phyloP scores from a whole-genome alignment of 2,888 invertebrate species.

The Agrypnus murinus region DNA sequence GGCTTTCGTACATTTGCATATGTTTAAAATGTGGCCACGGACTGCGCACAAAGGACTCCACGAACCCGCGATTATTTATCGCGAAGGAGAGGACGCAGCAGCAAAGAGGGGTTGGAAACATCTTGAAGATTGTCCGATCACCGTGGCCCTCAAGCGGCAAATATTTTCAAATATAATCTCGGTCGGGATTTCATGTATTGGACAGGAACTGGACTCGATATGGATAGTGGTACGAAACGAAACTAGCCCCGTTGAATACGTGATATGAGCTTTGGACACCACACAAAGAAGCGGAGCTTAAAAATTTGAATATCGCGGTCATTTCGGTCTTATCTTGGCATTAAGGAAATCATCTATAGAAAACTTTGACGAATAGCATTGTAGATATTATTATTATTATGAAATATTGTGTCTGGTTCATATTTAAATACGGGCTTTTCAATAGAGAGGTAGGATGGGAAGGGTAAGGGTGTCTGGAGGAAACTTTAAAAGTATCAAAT shows the following conservation, averaged over 20 bases:
- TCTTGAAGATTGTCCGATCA: constrained; percentile 55
- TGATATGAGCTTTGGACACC: constrained; percentile 67
- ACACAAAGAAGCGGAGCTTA: constrained; percentile 70
- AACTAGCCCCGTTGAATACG: constrained; percentile 67
- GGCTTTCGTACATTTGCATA: constrained; percentile 70
- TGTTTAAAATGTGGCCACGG: constrained; percentile 71
- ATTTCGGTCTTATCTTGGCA: constrained; percentile 70
- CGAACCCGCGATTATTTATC: constrained; percentile 71
- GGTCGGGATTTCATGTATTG: neutral
- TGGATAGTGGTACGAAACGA: constrained; percentile 59
- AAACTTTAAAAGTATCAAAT: too few relatives aligned
- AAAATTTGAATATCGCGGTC: constrained; percentile 73
- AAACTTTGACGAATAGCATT: constrained; percentile 67
- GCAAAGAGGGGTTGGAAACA: constrained; percentile 60
- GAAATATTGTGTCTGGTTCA: constrained; percentile 38
- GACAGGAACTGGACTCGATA: constrained; percentile 34
- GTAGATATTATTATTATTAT: constrained; percentile 48
- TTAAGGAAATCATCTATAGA: constrained; percentile 70
- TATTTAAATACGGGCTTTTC: constrained; percentile 26
- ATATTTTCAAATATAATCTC: constrained; percentile 29
- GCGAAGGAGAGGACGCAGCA: constrained; percentile 61
- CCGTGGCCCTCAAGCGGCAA: constrained; percentile 47
- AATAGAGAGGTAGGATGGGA: too few relatives aligned
- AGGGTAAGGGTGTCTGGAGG: too few relatives aligned
- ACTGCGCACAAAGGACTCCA: constrained; percentile 69